Percentiles rank a stretch among this genome's conserved stretches.
Conservation (phyloP, 1,140 invertebrate genomes). For the Periplaneta americana region DNA sequence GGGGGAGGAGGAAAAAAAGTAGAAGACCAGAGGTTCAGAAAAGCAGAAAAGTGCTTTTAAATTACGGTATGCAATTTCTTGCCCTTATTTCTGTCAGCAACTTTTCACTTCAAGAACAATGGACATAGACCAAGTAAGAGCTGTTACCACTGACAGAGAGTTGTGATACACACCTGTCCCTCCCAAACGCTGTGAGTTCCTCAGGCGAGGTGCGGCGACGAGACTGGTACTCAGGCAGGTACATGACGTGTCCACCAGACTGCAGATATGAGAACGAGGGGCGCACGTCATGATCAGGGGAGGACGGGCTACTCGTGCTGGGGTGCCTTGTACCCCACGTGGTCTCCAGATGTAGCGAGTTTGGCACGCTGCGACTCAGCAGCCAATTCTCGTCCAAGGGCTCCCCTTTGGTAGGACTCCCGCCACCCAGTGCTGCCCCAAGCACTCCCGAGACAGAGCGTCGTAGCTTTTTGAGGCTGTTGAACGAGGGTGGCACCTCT, state of each 20-base stretch:
- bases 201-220: constrained; percentile 5
- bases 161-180: no score
- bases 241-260: constrained; percentile 67
- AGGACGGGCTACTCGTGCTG: constrained; percentile 15
- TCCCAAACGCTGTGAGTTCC: constrained; percentile 2
- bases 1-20: no score
- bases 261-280: constrained; percentile 32
- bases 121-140: no score
- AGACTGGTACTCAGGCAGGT: constrained; percentile 60
- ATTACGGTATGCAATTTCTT: no score
- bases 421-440: constrained; percentile 30
- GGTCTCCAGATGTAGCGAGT: constrained; percentile 46
- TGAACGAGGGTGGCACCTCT: constrained; percentile 39
- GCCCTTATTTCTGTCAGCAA: no score
- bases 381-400: constrained; percentile 65
- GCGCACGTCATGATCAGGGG: constrained; percentile 8
- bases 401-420: constrained; percentile 28
- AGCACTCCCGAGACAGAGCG: constrained; percentile 63
- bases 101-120: no score
- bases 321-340: constrained; percentile 11
- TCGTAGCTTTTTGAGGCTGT: constrained; percentile 59
- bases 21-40: no score
- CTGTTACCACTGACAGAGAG: no score
- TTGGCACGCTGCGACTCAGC: constrained; percentile 69
- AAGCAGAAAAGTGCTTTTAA: no score